Percentiles rank a stretch among this genome's conserved stretches.
These are phyloP conservation scores for Leptinotarsa rubiginosa DNA, from an alignment of 2,888 invertebrate genomes.

Conservation along the genomic window DNA sequence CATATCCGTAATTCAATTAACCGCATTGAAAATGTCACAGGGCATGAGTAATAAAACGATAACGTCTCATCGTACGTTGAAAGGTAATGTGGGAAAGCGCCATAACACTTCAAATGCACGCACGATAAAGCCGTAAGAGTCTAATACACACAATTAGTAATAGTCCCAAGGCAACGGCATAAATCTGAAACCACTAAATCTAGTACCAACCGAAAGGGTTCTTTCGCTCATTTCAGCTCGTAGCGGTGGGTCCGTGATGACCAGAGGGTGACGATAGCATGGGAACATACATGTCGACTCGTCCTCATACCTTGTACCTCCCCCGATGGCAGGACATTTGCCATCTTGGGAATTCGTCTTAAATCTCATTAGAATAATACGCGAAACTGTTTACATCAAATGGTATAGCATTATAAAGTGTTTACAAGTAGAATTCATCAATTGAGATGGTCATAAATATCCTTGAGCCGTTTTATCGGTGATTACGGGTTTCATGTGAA, in stretches of 20 bases:
- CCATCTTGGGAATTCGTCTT: conserved; percentile 1
- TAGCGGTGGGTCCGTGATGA: conserved; percentile 44
- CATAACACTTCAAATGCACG: conserved; percentile 1
- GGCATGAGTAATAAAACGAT: neutral
- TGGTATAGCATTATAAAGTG: neutral
- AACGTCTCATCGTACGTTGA: neutral
- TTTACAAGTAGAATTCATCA: neutral
- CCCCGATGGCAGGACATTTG: conserved; percentile 26
- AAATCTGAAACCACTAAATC: conserved; percentile 34
- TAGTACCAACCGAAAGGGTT: conserved; percentile 38
- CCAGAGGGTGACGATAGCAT: conserved; percentile 48
- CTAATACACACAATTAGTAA: conserved; percentile 39
- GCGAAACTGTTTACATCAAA: neutral
- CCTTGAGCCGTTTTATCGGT: neutral
- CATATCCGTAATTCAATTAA: no score
- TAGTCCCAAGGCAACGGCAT: conserved; percentile 12
- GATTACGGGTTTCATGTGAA: neutral
- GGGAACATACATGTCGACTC: conserved; percentile 44
- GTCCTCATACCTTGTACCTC: conserved; percentile 38
- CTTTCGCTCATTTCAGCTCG: conserved; percentile 24
- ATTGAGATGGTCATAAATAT: neutral
- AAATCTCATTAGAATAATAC: conserved; percentile 5
- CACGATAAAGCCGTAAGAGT: conserved; percentile 39
- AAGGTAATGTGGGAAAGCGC: conserved; percentile 16
- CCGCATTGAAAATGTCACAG: neutral